Percentiles rank a stretch among this genome's conserved stretches.
Evolutionary conservation across 2,888 invertebrate species (phyloP).

Genomic region (Drosophila nr. perissopoda): DNA sequence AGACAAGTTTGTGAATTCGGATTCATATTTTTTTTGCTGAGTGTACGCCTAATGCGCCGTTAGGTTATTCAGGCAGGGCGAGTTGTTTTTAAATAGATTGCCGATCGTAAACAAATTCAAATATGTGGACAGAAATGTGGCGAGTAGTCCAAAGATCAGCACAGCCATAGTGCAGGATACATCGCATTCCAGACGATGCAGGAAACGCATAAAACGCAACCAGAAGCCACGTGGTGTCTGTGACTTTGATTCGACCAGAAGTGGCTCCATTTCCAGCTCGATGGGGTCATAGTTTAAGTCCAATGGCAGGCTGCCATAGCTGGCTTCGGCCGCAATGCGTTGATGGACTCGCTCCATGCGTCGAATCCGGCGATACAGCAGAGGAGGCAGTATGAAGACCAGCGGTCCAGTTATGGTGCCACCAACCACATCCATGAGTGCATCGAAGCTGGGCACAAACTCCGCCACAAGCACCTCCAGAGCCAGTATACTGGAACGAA

Average conservation of each 20-base stretch:
- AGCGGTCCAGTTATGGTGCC: conserved; percentile 93
- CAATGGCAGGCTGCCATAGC: conserved; percentile 82
- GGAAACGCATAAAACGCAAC: conserved; percentile 61
- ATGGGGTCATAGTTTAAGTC: conserved; percentile 81
- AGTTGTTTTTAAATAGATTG: conserved; percentile 88
- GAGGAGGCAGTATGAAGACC: conserved; percentile 93
- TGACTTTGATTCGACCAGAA: conserved; percentile 45
- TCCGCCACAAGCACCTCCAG: conserved; percentile 92
- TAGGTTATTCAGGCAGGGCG: conserved; percentile 89
- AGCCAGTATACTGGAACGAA: conserved; percentile 89
- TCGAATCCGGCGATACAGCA: conserved; percentile 91
- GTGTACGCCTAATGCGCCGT: conserved; percentile 54
- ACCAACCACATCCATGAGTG: conserved; percentile 94
- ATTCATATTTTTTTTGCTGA: neutral
- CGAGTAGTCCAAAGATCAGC: conserved; percentile 87
- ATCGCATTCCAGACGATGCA: conserved; percentile 84
- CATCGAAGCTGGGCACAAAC: conserved; percentile 93
- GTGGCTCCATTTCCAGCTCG: conserved; percentile 65
- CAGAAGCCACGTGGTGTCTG: conserved; percentile 56
- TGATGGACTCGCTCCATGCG: conserved; percentile 85
- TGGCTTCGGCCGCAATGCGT: conserved; percentile 81
- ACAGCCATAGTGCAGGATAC: conserved; percentile 87
- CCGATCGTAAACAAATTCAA: conserved; percentile 89
- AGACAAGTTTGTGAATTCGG: neutral
- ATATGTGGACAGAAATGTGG: conserved; percentile 89